A percentile compares a stretch with the other conserved stretches of the same genome.
phyloP scores from a whole-genome alignment of 2,888 invertebrate species.

The Beris chalybata region DNA sequence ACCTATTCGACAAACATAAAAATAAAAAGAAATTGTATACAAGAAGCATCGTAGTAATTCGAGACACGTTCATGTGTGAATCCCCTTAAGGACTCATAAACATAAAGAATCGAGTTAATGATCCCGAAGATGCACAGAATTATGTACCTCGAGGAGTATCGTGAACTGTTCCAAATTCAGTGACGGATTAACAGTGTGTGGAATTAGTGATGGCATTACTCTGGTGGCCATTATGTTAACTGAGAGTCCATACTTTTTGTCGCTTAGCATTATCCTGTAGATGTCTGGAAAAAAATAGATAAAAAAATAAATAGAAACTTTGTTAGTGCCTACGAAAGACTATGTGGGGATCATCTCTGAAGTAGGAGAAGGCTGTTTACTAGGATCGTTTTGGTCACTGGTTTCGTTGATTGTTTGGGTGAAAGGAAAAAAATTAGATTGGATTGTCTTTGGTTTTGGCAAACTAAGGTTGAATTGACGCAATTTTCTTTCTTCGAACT shows the following conservation, averaged over 20 bases:
- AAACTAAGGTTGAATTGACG: no score
- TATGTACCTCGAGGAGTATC: conserved; percentile 65
- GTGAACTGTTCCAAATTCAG: conserved; percentile 82
- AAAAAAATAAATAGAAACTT: background rate
- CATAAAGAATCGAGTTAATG: conserved; percentile 9
- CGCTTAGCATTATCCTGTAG: conserved; percentile 86
- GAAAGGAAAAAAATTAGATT: no score
- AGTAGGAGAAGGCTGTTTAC: no score
- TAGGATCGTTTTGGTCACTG: no score
- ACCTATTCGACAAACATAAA: conserved; percentile 58
- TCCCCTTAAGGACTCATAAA: conserved; percentile 17
- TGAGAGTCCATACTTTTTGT: conserved; percentile 87
- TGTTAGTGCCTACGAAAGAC: background rate
- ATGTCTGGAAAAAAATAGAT: conserved; percentile 70
- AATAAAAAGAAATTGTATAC: conserved; percentile 14
- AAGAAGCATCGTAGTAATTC: conserved; percentile 2
- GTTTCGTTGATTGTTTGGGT: no score
- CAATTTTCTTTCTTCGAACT: no score
- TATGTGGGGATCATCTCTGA: no score
- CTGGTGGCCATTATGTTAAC: conserved; percentile 90
- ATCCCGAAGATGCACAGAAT: background rate
- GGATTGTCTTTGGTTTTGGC: no score
- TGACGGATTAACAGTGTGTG: conserved; percentile 88
- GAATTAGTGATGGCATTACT: conserved; percentile 89
- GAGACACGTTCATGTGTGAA: conserved; percentile 20